Base-by-base conservation (phyloP, 2,113 vertebrate species). In the Sander lucioperca region DNA sequence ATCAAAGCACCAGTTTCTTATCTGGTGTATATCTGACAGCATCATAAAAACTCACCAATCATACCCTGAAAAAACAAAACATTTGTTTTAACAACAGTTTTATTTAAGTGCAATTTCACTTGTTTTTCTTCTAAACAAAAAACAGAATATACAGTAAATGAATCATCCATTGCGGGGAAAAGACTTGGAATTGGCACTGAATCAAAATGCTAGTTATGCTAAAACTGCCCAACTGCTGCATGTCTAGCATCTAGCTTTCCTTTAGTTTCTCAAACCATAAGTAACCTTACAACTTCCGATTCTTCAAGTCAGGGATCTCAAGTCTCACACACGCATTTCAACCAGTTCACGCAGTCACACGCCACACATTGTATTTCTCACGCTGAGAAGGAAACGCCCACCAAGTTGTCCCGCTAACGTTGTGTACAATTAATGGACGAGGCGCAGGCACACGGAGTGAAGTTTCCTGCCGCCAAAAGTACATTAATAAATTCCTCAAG, bases 401-500 rank as follows among this genome's bases (percentile, higher is more conserved):
- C 33, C 33, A 33, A 33, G 33, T 33, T 33, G 33, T 33, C 33
- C 33, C 33, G 33, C 33, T 33, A 33, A 33, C 33, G 1, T 33
- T 33, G 33, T 30, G 30, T 33, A 33, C 33, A 33, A 33, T 33
- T 33, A 33, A 33, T 30, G 30, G 30, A 30, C 30, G 3, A 30
- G 30, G 30, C 30, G 3, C 30, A 30, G 30, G 30, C 30, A 30
- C 30, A 30, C 30, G 1, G 30, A 30, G 27, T 30, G 27, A 30
- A 30, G 30, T 30, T 30, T 30, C 30, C 30, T 30, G 30, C 30
- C 30, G 30, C 30, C 30, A 30, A 30, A 33, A 86, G 53, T 61
- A 54, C 30, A 61, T 15, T 45, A 33, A 82, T 18, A 85, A 67
- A 85, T 91, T 89, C 69, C 43, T 85, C 12, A 50, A 53, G 71